Conservation (phyloP, 2,888 invertebrate species). For the Molanna angustata region DNA sequence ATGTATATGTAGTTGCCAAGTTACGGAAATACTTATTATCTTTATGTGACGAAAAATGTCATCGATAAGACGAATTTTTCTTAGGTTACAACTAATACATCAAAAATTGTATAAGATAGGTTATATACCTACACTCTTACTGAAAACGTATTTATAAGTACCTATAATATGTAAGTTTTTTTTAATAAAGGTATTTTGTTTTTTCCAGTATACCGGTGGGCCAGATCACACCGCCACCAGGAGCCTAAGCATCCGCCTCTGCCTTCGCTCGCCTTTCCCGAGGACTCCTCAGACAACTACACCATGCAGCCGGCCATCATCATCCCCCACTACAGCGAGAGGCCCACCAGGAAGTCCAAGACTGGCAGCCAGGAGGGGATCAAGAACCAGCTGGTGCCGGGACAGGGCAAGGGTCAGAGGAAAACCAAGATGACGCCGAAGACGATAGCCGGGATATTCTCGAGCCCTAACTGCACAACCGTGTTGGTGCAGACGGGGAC, state of each 20-base stretch:
- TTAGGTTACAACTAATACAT: no score
- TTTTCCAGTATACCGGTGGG: constrained; percentile 31
- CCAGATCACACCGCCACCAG: constrained; percentile 29
- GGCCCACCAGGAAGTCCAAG: constrained; percentile 19
- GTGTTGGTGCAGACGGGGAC: constrained; percentile 63
- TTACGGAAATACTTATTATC: no score
- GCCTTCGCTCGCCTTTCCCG: constrained; percentile 28
- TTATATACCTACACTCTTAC: no score
- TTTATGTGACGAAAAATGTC: no score
- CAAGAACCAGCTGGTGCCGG: constrained; percentile 24
- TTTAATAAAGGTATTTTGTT: background rate
- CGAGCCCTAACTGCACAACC: constrained; percentile 61
- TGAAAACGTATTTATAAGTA: no score
- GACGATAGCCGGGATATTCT: constrained; percentile 48
- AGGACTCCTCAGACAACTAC: constrained; percentile 21
- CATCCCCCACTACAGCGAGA: constrained; percentile 21
- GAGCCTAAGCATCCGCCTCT: constrained; percentile 22
- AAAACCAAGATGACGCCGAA: constrained; percentile 23
- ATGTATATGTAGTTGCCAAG: no score
- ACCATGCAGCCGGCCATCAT: constrained; percentile 14
- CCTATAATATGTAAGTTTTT: no score
- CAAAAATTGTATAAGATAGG: no score
- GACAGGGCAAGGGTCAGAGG: constrained; percentile 20
- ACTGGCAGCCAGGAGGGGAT: constrained; percentile 22
- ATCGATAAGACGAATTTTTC: no score